Evolutionary conservation across 2,113 vertebrate genomes (phyloP).

Genomic region (Aptenodytes patagonicus): DNA sequence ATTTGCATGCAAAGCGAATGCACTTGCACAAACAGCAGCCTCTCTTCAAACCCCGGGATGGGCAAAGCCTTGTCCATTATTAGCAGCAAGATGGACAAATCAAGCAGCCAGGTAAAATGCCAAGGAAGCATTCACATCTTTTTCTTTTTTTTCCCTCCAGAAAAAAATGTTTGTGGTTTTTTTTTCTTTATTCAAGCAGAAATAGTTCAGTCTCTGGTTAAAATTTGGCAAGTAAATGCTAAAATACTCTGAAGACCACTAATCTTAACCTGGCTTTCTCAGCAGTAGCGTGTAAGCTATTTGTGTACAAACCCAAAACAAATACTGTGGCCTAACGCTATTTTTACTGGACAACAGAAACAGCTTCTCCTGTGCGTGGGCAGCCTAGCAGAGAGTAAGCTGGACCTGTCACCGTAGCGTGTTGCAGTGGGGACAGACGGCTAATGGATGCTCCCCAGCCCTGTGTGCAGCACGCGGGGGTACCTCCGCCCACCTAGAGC

Average conservation of each 20-base stretch:
- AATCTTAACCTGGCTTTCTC: not conserved
- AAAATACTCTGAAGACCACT: not conserved
- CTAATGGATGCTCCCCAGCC: not conserved
- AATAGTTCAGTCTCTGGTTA: not conserved
- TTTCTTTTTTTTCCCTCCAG: not conserved
- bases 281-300: rapidly evolving
- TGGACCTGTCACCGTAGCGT: rapidly evolving
- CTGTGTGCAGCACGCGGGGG: rapidly evolving
- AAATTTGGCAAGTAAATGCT: not conserved
- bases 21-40: not conserved
- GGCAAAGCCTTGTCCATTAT: not conserved
- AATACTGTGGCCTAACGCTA: not conserved
- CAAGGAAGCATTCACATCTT: not conserved
- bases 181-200: not conserved
- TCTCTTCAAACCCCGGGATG: not conserved
- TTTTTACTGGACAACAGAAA: not conserved
- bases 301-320: not conserved
- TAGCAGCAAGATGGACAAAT: not conserved
- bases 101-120: not conserved
- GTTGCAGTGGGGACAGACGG: not conserved
- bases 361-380: not conserved
- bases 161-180: not conserved
- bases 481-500: not conserved
- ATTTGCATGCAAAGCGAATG: conserved; percentile 24
- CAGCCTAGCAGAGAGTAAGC: not conserved